Conservation (phyloP, 2,797 vertebrate species). For the Pangasius larnaudii region DNA sequence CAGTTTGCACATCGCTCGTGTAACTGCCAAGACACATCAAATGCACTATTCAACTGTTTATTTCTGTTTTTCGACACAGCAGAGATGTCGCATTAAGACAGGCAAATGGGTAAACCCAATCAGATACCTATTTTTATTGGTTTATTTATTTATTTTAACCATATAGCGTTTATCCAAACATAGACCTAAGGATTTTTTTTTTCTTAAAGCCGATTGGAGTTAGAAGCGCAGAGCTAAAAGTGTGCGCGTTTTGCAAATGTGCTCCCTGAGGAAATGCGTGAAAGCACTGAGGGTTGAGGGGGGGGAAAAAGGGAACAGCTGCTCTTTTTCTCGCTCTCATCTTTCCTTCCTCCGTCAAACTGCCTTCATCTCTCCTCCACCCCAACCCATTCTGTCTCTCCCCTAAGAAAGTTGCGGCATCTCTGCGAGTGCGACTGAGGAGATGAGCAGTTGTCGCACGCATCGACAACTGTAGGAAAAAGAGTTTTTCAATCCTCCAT, state of each 20-base stretch:
- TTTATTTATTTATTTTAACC: neutral
- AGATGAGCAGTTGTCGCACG: slow-evolving; percentile 36
- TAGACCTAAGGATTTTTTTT: slow-evolving; percentile 12
- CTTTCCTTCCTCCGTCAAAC: slow-evolving; percentile 16
- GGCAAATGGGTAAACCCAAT: slow-evolving; percentile 18
- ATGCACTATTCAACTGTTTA: slow-evolving; percentile 8
- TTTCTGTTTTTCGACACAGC: slow-evolving; percentile 1
- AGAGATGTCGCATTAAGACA: slow-evolving; percentile 19
- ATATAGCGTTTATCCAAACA: slow-evolving; percentile 30
- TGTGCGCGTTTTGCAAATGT: slow-evolving; percentile 59
- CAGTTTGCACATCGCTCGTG: slow-evolving; percentile 21
- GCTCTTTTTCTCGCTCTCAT: slow-evolving; percentile 4
- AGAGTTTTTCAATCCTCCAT: slow-evolving; percentile 74
- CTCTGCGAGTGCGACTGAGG: slow-evolving; percentile 37
- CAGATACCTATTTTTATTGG: slow-evolving; percentile 8
- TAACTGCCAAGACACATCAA: slow-evolving; percentile 25
- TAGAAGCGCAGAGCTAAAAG: slow-evolving; percentile 52
- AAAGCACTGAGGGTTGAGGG: slow-evolving; percentile 27
- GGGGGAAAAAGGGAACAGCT: slow-evolving; percentile 28
- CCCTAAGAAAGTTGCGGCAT: slow-evolving; percentile 13
- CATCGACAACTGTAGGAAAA: slow-evolving; percentile 9
- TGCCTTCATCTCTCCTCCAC: slow-evolving; percentile 73
- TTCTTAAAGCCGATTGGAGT: slow-evolving; percentile 42
- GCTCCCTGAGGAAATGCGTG: slow-evolving; percentile 45
- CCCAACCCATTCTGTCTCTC: slow-evolving; percentile 54